These are phyloP conservation scores for Heliconius cydno DNA, from an alignment of 2,888 invertebrate genomes.

Conservation along the genomic window DNA sequence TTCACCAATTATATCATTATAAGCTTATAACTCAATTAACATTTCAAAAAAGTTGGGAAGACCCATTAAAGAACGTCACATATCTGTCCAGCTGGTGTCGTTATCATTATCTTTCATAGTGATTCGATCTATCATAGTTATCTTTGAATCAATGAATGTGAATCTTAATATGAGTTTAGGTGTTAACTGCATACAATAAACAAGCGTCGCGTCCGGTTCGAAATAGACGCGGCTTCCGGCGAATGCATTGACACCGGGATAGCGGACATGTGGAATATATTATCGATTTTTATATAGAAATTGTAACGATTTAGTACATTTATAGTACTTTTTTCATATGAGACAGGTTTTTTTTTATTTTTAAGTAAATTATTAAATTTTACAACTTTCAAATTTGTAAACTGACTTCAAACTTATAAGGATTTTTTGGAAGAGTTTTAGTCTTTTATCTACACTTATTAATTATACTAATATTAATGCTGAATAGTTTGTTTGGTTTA, in stretches of 20 bases:
- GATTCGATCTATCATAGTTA: conserved; percentile 34
- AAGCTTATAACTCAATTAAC: conserved; percentile 9
- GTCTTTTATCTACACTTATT: neutral
- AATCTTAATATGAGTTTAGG: conserved; percentile 56
- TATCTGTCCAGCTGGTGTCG: conserved; percentile 25
- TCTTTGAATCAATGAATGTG: conserved; percentile 30
- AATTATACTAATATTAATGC: neutral
- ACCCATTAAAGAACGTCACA: neutral
- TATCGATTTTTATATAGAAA: conserved; percentile 36
- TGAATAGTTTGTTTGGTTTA: too few relatives aligned
- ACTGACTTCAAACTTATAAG: neutral
- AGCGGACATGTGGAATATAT: conserved; percentile 42
- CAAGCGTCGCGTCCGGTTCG: conserved; percentile 76
- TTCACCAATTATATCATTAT: neutral
- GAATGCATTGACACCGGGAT: conserved; percentile 44
- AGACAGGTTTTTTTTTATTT: neutral
- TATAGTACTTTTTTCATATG: neutral
- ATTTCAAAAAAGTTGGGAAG: neutral
- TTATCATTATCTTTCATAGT: conserved; percentile 18
- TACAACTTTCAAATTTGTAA: too few relatives aligned
- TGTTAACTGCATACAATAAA: conserved; percentile 71
- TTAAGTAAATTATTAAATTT: too few relatives aligned
- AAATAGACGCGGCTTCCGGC: conserved; percentile 79
- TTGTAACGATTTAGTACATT: conserved; percentile 20
- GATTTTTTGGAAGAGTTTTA: neutral